Conservation (phyloP, 2,113 vertebrate species). For the Mellivora capensis region DNA sequence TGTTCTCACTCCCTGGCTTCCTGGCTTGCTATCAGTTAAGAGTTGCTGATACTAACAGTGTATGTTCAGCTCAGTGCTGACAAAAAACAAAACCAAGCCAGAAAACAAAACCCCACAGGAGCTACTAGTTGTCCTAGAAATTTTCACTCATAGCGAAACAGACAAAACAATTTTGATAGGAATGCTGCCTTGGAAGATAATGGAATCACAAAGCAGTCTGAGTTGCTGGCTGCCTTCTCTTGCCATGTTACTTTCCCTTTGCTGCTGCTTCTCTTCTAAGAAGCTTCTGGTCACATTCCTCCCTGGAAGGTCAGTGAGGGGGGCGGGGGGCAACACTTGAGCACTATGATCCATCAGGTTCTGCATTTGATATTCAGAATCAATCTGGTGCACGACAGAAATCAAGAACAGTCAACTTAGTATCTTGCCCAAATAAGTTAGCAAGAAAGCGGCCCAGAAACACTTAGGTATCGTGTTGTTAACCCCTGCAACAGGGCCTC, state of each 20-base stretch:
- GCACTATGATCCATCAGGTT: neutral
- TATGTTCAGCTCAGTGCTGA: neutral
- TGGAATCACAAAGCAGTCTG: neutral
- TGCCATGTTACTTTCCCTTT: neutral
- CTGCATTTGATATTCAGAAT: neutral
- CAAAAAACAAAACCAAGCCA: neutral
- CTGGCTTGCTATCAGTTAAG: conserved; percentile 46
- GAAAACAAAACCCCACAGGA: neutral
- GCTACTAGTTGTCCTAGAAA: neutral
- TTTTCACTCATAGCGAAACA: neutral
- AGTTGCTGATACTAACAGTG: conserved; percentile 21
- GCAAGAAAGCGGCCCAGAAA: neutral
- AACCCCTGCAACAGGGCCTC: neutral
- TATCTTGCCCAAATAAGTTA: neutral
- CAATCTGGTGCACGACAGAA: neutral
- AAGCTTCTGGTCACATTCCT: neutral
- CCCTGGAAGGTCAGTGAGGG: neutral
- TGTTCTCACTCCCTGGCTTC: conserved; percentile 51
- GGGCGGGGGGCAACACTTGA: neutral
- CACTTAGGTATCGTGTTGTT: neutral
- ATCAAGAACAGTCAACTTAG: neutral
- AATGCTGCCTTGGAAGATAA: neutral
- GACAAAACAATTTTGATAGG: neutral
- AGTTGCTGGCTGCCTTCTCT: neutral
- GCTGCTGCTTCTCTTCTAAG: neutral